phyloP scores from a whole-genome alignment of 37 sponge, comb jelly and placozoan species.

The Spongia lamella region DNA sequence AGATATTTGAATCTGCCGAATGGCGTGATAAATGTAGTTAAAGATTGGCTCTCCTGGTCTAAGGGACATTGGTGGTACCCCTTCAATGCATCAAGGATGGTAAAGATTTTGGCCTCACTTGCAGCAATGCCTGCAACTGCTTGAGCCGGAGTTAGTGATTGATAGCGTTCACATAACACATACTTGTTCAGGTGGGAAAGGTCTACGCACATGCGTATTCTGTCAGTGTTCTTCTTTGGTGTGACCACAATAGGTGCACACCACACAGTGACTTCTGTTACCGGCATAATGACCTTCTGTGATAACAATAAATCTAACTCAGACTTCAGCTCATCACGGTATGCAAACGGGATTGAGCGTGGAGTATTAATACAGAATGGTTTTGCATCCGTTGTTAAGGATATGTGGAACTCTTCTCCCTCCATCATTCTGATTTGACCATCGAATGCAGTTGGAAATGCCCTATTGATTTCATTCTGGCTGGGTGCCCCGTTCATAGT shows the following conservation, averaged over 20 bases:
- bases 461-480: not conserved
- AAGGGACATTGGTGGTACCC: constrained; percentile 12
- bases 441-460: not conserved
- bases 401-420: constrained; percentile 10
- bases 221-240: constrained; percentile 11
- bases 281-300: not conserved
- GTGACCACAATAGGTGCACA: constrained; percentile 13
- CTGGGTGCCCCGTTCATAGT: too few relatives aligned
- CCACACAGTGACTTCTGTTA: constrained; percentile 3
- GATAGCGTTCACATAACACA: not conserved
- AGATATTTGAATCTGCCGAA: constrained; percentile 14
- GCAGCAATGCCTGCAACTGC: constrained; percentile 12
- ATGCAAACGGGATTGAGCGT: not conserved
- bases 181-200: constrained; percentile 14
- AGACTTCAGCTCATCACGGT: constrained; percentile 2
- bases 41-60: too few relatives aligned
- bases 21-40: too few relatives aligned
- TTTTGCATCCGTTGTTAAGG: constrained; percentile 1
- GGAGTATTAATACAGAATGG: too few relatives aligned
- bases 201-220: constrained; percentile 1
- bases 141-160: constrained; percentile 1
- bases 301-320: not conserved
- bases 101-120: too few relatives aligned
- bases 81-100: too few relatives aligned
- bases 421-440: constrained; percentile 13